Evolutionary conservation across 2,113 vertebrate species (phyloP), one percentile per base, ranked within the genome.

Genomic region (Oncorhynchus nerka): DNA sequence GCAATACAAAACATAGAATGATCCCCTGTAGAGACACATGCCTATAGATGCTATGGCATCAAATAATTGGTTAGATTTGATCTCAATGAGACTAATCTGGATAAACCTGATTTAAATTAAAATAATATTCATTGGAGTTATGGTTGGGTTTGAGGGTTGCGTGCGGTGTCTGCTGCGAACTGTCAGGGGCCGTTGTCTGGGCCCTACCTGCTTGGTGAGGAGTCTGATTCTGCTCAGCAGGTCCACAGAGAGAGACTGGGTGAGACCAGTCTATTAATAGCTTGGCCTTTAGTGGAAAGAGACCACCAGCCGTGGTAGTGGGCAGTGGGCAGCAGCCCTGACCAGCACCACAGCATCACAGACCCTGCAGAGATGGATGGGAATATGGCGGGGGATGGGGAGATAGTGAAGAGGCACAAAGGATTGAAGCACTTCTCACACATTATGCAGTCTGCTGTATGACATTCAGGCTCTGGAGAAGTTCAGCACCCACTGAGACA

Each of bases 241-340:
- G 24, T 61, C 26, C 15, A 24, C 24, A 73, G 26, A 76, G 76
- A 76, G 26, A 76, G 73, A 76, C 7, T 78, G 71, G 77, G 75
- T 77, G 48, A 68, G 67, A 78, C 8, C 22, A 45, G 71, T 34
- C 81, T 88, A 87, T 90, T 87, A 82, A 80, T 84, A 85, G 74
- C 70, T 8, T 83, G 83, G 81, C 87, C 86, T 88, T 89, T 87
- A 5, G 78, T 73, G 20, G 5, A 75, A n/a, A 20, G 30, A 45
- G 12, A 83, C 12, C 65, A 73, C 20, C 39, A 72, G 72, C 4
- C 75, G 8, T 66, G 75, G 69, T 13, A 22, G 79, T 16, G 9
- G 30, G 73, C 32, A 69, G 39, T 45, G 6, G 61, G 67, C 67
- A 68, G 67, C 79, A 67, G 48, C 73, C 70, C 49, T 9, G 72